Evolutionary conservation across 2,888 invertebrate genomes (phyloP), one percentile per base, ranked within the genome.

Genomic region (Macropis europaea): DNA sequence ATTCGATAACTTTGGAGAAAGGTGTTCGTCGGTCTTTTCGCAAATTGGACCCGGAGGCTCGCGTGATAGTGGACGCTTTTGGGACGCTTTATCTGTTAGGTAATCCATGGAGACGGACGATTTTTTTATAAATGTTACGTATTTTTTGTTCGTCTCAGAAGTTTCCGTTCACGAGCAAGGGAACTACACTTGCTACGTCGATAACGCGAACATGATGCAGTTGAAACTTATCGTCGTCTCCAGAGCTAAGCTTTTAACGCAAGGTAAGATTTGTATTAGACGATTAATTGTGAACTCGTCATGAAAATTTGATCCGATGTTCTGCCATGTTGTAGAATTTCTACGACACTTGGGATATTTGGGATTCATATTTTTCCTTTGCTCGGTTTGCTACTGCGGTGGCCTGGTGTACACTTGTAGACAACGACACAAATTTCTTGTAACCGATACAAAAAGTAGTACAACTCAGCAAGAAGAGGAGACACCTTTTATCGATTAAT

Each of bases 111-210:
- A 7, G 24, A 24, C 26, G 32, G 34, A 32, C 48, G 22, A 40
- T 2, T 9, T 0, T 3, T 48, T 24, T 22, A 28, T 1, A 28
- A n/a, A 3, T 0, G 1, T 42, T 13, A 17, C 9, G 15, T 6
- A 43, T 53, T 22, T 11, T 36, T 47, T 50, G 6, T 19, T 1
- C 26, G 19, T 22, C 13, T 45, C 85, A 81, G 92, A 92, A 64
- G 92, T 94, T 0, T 92, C 92, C 11, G 90, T 91, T 73, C 89
- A 91, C 0, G 95, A 95, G 86, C 92, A 93, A 69, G 95, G 95
- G 9, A 92, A 92, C 82, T 96, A 95, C 86, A 92, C 92, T 0
- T 96, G 96, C 86, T 90, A 91, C 64, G 93, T 94, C 5, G 92
- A 94, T 87, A 93, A 93, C 63, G 91, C 90, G 36, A 90, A 90